Evolutionary conservation across 2,797 vertebrate species (phyloP), one percentile per base, ranked within the genome.

Genomic region (Poeciliopsis turneri): DNA sequence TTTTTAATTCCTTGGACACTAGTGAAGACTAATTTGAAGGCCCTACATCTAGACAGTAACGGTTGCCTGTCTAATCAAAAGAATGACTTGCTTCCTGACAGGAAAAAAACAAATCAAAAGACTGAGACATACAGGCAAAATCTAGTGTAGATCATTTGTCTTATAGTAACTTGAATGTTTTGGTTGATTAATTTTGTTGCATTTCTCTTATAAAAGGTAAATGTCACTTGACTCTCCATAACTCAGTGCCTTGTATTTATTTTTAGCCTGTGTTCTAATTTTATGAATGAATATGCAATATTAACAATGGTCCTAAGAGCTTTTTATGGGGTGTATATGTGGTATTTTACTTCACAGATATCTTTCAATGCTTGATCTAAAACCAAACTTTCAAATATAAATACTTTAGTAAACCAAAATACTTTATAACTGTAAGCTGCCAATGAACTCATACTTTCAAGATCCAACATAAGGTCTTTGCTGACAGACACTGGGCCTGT

Each of bases 131-230:
- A 77, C 76, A 83, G 84, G 77, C 76, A 90, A 91, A 88, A 79
- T 69, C 36, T 80, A 61, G 39, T 41, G 55, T 46, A 46, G 61
- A 90, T 89, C 78, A 90, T 86, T 82, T 77, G 78, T 90, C 74
- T 84, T 83, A 81, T 76, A 84, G 28, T 84, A 89, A 93, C 93
- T 93, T 93, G 91, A 95, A 94, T 59, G 74, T 77, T 86, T 90
- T 84, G 69, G 77, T 81, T 87, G 81, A 86, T 83, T 55, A 0
- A 75, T 86, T 74, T 45, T 81, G 8, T 72, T 83, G 30, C 15
- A 76, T 57, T 39, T 45, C 61, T 80, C 59, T 69, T 69, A 75
- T 75, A 82, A 88, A 88, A 88, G 69, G 87, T 82, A 71, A 77
- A 41, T 47, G 84, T 84, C 18, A 76, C 78, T 85, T 88, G 70